Conservation (phyloP, 1,140 invertebrate species). For the Battus philenor region DNA sequence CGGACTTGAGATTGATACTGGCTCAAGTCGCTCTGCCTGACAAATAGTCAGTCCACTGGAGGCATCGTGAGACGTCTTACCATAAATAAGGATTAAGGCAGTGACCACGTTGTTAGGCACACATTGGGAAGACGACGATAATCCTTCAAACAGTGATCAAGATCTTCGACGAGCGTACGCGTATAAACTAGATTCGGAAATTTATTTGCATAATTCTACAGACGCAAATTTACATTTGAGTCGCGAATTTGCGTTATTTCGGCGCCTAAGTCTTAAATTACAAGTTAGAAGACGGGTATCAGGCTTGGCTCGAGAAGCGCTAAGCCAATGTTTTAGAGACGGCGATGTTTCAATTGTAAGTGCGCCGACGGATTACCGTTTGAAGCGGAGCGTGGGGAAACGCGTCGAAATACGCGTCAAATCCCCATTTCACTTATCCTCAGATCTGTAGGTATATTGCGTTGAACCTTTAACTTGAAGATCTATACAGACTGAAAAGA, state of each 20-base stretch:
- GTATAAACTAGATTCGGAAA: neutral
- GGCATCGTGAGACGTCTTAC: constrained; percentile 64
- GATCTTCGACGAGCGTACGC: neutral
- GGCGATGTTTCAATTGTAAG: constrained; percentile 59
- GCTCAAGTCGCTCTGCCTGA: constrained; percentile 44
- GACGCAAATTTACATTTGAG: constrained; percentile 23
- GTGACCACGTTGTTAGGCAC: constrained; percentile 61
- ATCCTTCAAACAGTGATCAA: constrained; percentile 27
- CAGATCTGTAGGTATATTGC: constrained; percentile 30
- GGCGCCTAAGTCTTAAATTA: constrained; percentile 62
- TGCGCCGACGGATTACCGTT: constrained; percentile 51
- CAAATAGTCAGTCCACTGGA: constrained; percentile 63
- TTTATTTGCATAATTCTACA: neutral
- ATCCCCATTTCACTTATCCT: constrained; percentile 57
- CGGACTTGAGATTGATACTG: constrained; percentile 58
- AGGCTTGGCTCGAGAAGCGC: constrained; percentile 53
- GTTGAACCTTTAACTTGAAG: constrained; percentile 23
- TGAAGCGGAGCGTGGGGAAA: constrained; percentile 39
- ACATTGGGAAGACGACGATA: constrained; percentile 49
- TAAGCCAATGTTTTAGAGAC: constrained; percentile 61
- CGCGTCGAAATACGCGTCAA: constrained; percentile 61
- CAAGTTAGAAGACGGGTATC: constrained; percentile 65
- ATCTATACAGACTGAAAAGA: constrained; percentile 27
- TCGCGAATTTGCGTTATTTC: constrained; percentile 69
- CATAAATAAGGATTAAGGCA: constrained; percentile 69